Evolutionary conservation across 2,113 vertebrate species (phyloP).

Genomic region (Thamnaconus septentrionalis): DNA sequence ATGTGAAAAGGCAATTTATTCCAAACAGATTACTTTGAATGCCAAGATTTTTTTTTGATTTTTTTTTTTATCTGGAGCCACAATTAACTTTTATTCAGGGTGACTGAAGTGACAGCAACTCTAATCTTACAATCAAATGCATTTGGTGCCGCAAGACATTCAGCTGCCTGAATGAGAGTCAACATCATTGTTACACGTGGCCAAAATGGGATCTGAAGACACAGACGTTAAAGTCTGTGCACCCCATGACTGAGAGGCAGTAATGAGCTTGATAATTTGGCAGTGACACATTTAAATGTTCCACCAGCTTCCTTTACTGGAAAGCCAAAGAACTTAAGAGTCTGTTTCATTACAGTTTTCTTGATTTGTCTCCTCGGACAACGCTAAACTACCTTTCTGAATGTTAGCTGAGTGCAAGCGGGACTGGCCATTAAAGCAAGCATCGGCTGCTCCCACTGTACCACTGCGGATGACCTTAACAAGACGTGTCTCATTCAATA

Average conservation of each 20-base stretch:
- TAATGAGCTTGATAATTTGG: slow-evolving; percentile 8
- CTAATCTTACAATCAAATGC: slow-evolving; percentile 45
- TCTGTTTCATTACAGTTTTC: slow-evolving; percentile 10
- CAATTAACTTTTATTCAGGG: slow-evolving; percentile 62
- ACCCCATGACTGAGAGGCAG: not conserved
- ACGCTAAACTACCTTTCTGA: slow-evolving; percentile 17
- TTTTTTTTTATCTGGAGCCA: slow-evolving; percentile 33
- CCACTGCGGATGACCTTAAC: slow-evolving; percentile 33
- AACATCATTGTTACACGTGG: slow-evolving; percentile 23
- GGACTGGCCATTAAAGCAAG: slow-evolving; percentile 17
- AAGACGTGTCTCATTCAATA: slow-evolving; percentile 31
- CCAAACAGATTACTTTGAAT: slow-evolving; percentile 32
- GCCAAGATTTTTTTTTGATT: slow-evolving; percentile 33
- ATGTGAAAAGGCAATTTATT: slow-evolving; percentile 30
- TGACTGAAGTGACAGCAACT: slow-evolving; percentile 38
- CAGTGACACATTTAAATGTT: slow-evolving; percentile 1
- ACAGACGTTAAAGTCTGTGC: not conserved
- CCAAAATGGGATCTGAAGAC: slow-evolving; percentile 24
- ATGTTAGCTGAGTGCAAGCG: slow-evolving; percentile 28
- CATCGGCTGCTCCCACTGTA: slow-evolving; percentile 10
- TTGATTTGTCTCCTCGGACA: slow-evolving; percentile 12
- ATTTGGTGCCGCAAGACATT: slow-evolving; percentile 10
- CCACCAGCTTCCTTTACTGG: not conserved
- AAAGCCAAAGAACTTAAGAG: not conserved
- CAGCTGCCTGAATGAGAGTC: slow-evolving; percentile 3